These are phyloP conservation scores for Phalacrocorax brasilianus DNA, from an alignment of 2,113 vertebrate genomes.

Conservation along the genomic window DNA sequence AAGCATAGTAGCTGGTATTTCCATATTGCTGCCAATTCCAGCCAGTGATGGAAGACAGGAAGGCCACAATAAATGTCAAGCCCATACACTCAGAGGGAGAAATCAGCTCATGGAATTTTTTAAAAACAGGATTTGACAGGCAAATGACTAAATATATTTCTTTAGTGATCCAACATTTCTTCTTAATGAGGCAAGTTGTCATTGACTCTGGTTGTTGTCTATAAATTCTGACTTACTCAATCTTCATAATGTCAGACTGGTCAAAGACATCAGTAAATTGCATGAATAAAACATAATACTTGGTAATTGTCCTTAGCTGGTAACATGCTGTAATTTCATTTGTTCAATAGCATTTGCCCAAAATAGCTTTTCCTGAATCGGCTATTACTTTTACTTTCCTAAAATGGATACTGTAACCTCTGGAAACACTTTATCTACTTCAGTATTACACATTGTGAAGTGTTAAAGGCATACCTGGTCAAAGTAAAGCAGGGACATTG, in stretches of 20 bases:
- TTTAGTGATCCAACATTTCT: slow-evolving; percentile 62
- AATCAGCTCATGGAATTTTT: slow-evolving; percentile 3
- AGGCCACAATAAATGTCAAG: neutral
- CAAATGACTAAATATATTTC: slow-evolving; percentile 60
- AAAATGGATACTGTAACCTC: neutral
- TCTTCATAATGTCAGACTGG: slow-evolving; percentile 65
- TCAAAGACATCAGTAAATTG: slow-evolving; percentile 67
- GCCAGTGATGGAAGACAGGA: neutral
- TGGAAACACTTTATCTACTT: neutral
- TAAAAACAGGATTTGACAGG: slow-evolving; percentile 40
- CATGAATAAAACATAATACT: slow-evolving; percentile 66
- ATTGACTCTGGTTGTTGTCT: slow-evolving; percentile 60
- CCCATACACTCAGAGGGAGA: neutral
- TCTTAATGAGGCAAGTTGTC: slow-evolving; percentile 64
- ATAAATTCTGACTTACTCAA: slow-evolving; percentile 59
- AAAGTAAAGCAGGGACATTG: neutral
- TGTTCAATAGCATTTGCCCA: neutral
- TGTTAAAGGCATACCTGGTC: neutral
- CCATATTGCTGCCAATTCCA: neutral
- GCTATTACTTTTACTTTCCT: neutral
- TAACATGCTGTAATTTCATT: slow-evolving; percentile 34
- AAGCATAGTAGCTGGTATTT: neutral
- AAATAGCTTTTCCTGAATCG: neutral
- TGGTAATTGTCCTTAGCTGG: slow-evolving; percentile 48
- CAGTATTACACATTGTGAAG: neutral